A percentile compares a stretch with the other conserved stretches of the same genome.
These are phyloP conservation scores for Drosophila willistoni DNA, from an alignment of 1,140 invertebrate genomes.

Conservation along the genomic window DNA sequence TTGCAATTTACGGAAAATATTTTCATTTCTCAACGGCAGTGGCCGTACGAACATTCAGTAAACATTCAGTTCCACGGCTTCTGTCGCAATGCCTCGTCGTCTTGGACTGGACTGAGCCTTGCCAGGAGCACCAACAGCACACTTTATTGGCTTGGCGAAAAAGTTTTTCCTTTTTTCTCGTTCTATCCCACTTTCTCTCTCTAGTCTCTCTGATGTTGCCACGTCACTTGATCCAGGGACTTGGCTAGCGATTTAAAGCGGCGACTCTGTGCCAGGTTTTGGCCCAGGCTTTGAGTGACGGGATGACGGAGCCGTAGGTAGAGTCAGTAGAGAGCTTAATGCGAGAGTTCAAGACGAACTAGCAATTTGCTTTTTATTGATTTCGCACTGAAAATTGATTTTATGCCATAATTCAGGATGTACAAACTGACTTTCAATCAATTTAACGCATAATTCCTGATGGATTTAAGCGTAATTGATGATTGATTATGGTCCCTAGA, in stretches of 20 bases:
- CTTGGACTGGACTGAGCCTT: constrained; percentile 15
- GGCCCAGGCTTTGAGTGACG: constrained; percentile 61
- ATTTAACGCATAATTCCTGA: constrained; percentile 83
- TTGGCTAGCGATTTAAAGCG: constrained; percentile 47
- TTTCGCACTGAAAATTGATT: constrained; percentile 67
- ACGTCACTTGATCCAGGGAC: constrained; percentile 34
- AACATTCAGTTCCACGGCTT: constrained; percentile 30
- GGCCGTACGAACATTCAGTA: constrained; percentile 6
- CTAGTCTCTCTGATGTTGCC: not conserved
- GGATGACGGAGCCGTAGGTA: not conserved
- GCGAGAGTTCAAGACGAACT: constrained; percentile 31
- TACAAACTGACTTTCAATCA: constrained; percentile 82
- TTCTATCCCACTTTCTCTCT: not conserved
- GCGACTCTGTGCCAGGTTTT: constrained; percentile 23
- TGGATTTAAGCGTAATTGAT: constrained; percentile 83
- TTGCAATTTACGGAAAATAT: constrained; percentile 59
- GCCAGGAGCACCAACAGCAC: constrained; percentile 22
- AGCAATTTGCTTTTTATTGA: constrained; percentile 69
- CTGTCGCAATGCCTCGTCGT: constrained; percentile 1
- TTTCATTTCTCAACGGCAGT: constrained; percentile 54
- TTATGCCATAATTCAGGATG: constrained; percentile 74
- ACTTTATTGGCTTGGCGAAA: constrained; percentile 57
- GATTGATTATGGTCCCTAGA: constrained; percentile 70
- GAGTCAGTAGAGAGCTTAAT: constrained; percentile 25
- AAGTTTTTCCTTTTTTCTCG: constrained; percentile 36